A percentile compares a stretch with the other conserved stretches of the same genome.
Conservation (phyloP, 2,113 vertebrate species). For the Pelusios castaneus region DNA sequence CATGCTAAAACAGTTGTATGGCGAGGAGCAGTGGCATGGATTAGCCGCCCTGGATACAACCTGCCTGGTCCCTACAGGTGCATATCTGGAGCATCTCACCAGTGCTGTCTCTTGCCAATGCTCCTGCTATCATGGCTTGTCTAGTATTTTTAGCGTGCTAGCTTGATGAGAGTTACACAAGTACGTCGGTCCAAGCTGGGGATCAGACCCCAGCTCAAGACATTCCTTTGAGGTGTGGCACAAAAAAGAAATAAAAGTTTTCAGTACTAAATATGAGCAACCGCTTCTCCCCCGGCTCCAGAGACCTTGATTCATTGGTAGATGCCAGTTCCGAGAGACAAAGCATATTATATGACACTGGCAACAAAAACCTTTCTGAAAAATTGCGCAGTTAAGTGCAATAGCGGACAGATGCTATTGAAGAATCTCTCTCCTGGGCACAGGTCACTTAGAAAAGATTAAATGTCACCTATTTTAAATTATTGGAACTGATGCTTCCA, state of each 20-base stretch:
- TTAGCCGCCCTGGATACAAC: background rate
- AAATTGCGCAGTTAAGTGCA: background rate
- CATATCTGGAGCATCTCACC: background rate
- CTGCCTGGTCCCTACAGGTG: background rate
- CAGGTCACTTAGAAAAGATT: background rate
- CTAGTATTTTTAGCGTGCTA: background rate
- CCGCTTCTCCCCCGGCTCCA: background rate
- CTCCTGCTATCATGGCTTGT: background rate
- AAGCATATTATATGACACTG: accelerated
- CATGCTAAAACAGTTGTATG: background rate
- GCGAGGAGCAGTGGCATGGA: background rate
- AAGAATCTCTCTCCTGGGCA: background rate
- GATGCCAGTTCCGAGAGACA: background rate
- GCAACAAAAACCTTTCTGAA: background rate
- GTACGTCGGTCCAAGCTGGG: background rate
- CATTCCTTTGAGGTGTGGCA: conserved; percentile 30
- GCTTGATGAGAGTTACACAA: background rate
- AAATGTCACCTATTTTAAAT: background rate
- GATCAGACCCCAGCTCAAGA: background rate
- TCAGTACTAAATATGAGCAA: background rate
- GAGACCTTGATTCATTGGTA: background rate
- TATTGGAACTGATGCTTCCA: background rate
- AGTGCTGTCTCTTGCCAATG: too few species aligned
- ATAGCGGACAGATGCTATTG: accelerated
- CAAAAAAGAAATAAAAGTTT: background rate